Conservation (phyloP, 2,888 invertebrate genomes). For the Drosophila pegasa region DNA sequence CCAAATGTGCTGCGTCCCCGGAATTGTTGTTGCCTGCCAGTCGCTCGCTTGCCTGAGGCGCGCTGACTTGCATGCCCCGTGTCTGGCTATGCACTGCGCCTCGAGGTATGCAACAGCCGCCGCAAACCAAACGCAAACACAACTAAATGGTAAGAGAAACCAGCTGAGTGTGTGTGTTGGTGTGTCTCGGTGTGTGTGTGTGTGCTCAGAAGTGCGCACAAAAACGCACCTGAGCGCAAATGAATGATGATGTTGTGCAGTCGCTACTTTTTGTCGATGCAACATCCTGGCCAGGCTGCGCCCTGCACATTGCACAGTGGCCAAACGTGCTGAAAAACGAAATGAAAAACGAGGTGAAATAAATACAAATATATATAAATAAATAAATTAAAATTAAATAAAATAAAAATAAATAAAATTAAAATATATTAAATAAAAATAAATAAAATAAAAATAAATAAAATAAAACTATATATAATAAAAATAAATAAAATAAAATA, state of each 20-base stretch:
- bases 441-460: too few species aligned
- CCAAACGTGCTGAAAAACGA: background rate
- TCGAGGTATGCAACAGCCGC: constrained; percentile 34
- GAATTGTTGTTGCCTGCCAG: constrained; percentile 4
- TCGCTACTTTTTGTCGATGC: constrained; percentile 23
- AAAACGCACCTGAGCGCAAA: constrained; percentile 75
- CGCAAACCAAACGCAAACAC: constrained; percentile 20
- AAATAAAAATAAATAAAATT: too few species aligned
- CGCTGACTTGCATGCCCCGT: constrained; percentile 15
- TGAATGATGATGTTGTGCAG: constrained; percentile 72
- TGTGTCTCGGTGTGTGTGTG: constrained; percentile 11
- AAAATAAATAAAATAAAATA: too few species aligned
- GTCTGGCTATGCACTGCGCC: constrained; percentile 21
- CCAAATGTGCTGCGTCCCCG: constrained; percentile 7
- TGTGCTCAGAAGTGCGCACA: constrained; percentile 47
- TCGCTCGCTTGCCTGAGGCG: constrained; percentile 1
- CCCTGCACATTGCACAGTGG: constrained; percentile 26
- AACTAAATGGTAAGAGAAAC: constrained; percentile 24
- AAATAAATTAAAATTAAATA: too few species aligned
- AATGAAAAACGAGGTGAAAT: background rate
- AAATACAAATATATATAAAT: too few species aligned
- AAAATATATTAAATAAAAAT: too few species aligned
- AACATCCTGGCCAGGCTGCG: background rate
- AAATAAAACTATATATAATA: too few species aligned
- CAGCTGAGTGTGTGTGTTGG: constrained; percentile 14